Percentiles rank a stretch among this genome's conserved stretches.
These are phyloP conservation scores for Epirrhoe tristata DNA, from an alignment of 2,888 invertebrate genomes.

Conservation along the genomic window DNA sequence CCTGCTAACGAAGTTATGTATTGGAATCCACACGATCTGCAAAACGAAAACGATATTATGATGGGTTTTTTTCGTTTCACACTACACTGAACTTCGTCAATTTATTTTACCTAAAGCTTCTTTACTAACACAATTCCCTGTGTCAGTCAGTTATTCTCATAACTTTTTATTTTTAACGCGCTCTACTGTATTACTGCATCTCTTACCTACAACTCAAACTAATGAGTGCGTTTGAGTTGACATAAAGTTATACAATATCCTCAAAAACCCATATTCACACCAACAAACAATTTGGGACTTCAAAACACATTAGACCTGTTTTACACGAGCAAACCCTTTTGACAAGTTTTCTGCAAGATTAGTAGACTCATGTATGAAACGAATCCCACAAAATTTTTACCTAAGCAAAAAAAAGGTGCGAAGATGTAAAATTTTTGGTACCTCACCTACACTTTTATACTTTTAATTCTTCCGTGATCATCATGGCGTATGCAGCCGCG, in stretches of 20 bases:
- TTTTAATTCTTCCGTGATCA: no score
- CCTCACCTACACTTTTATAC: no score
- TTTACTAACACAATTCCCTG: not conserved
- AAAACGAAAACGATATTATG: not conserved
- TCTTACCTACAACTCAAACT: constrained; percentile 16
- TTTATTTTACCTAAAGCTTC: not conserved
- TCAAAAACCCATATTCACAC: constrained; percentile 22
- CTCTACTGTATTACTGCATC: constrained; percentile 5
- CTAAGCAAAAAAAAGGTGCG: no score
- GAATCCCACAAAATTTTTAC: no score
- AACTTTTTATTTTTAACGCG: not conserved
- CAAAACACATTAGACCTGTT: no score
- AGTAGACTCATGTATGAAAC: no score
- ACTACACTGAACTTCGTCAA: not conserved
- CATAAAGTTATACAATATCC: constrained; percentile 42
- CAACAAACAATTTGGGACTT: no score
- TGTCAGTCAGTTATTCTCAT: not conserved
- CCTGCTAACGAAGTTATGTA: constrained; percentile 26
- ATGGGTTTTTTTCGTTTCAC: not conserved
- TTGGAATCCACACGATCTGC: constrained; percentile 2
- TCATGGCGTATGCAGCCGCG: no score
- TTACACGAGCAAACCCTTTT: no score
- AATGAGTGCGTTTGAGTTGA: constrained; percentile 26
- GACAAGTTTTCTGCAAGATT: no score
- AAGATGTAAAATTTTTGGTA: no score